Evolutionary conservation across 2,797 vertebrate genomes (phyloP).

Genomic region (Takifugu rubripes): DNA sequence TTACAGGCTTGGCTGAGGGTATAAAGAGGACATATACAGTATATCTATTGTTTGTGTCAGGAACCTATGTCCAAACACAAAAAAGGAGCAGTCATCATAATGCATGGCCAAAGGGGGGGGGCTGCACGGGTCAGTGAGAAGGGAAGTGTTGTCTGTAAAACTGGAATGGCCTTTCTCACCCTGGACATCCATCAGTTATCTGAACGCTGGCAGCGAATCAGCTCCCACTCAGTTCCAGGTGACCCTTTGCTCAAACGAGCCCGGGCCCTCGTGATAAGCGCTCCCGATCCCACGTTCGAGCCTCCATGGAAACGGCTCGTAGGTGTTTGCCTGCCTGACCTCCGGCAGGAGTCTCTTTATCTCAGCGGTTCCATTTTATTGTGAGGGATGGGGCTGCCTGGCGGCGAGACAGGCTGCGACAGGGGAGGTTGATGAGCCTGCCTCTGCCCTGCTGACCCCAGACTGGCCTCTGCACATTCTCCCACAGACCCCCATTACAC

Average conservation of each 20-base stretch:
- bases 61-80: slow-evolving; percentile 9
- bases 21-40: not conserved
- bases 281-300: slow-evolving; percentile 20
- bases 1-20: not conserved
- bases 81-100: slow-evolving; percentile 47
- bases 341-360: slow-evolving; percentile 26
- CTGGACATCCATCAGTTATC: slow-evolving; percentile 57
- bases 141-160: slow-evolving; percentile 69
- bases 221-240: slow-evolving; percentile 40
- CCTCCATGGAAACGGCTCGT: slow-evolving; percentile 15
- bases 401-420: slow-evolving; percentile 37
- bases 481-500: slow-evolving; percentile 39
- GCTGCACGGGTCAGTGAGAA: slow-evolving; percentile 57
- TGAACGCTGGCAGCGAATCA: slow-evolving; percentile 51
- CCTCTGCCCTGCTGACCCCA: slow-evolving; percentile 32
- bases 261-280: slow-evolving; percentile 38
- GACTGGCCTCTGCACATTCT: slow-evolving; percentile 42
- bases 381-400: slow-evolving; percentile 15
- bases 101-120: slow-evolving; percentile 31
- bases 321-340: slow-evolving; percentile 22
- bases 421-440: slow-evolving; percentile 27
- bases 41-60: slow-evolving; percentile 12
- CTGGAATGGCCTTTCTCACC: slow-evolving; percentile 51
- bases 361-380: slow-evolving; percentile 13
- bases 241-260: slow-evolving; percentile 41